These are phyloP conservation scores for Apodemia duryi DNA, from an alignment of 2,888 invertebrate species.

Conservation along the genomic window DNA sequence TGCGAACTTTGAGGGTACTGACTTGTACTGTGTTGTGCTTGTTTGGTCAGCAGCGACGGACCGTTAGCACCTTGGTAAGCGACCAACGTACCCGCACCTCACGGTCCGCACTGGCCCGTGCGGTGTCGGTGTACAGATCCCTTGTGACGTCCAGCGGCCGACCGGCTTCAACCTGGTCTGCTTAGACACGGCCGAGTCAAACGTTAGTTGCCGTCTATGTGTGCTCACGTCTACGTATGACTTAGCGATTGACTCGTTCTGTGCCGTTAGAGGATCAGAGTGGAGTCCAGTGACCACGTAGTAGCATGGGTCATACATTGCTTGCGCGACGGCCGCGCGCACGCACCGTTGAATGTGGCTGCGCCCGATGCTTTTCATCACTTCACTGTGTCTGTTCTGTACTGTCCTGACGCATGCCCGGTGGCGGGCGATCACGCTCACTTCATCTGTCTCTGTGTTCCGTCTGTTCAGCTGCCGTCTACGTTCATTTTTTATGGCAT, in stretches of 20 bases:
- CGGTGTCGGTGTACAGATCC: constrained; percentile 66
- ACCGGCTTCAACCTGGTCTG: constrained; percentile 38
- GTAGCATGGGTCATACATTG: constrained; percentile 79
- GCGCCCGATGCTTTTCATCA: constrained; percentile 78
- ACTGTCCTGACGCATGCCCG: constrained; percentile 78
- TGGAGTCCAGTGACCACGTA: constrained; percentile 53
- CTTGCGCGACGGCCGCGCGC: constrained; percentile 77
- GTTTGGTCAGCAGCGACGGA: constrained; percentile 79
- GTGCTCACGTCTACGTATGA: constrained; percentile 24
- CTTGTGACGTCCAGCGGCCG: constrained; percentile 75
- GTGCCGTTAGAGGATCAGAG: constrained; percentile 36
- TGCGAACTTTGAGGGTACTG: constrained; percentile 70
- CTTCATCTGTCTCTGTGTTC: constrained; percentile 77
- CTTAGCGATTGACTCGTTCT: constrained; percentile 27
- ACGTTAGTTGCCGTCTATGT: constrained; percentile 28
- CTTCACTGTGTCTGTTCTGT: constrained; percentile 77
- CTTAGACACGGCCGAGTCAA: constrained; percentile 25
- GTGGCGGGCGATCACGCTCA: constrained; percentile 76
- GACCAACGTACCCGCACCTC: constrained; percentile 61
- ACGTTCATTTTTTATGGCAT: constrained; percentile 73
- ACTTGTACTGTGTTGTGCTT: constrained; percentile 75
- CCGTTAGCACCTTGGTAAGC: constrained; percentile 78
- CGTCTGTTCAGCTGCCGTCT: constrained; percentile 72
- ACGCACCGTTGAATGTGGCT: constrained; percentile 78
- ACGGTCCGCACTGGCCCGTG: constrained; percentile 51